These are phyloP conservation scores for Leistus spinibarbis DNA, from an alignment of 2,888 invertebrate genomes.

Conservation along the genomic window DNA sequence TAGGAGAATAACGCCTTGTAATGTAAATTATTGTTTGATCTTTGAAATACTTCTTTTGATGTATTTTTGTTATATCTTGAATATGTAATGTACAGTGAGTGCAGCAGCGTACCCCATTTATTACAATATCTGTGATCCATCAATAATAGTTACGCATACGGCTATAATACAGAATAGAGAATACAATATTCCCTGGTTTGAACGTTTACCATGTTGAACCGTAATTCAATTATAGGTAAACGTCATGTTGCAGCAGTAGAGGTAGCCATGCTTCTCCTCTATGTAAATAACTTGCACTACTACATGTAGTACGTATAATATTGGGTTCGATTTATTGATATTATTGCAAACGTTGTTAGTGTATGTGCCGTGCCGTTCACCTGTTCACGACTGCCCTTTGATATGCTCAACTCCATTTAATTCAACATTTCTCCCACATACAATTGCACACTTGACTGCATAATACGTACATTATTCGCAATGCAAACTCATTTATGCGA, in stretches of 20 bases:
- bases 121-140: neutral
- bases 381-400: neutral
- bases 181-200: neutral
- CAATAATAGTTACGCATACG: neutral
- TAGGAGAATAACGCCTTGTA: no score
- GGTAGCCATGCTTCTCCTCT: neutral
- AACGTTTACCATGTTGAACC: neutral
- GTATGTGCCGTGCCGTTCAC: neutral
- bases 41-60: no score
- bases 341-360: neutral
- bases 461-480: no score
- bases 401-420: neutral
- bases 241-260: neutral
- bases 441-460: no score
- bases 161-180: neutral
- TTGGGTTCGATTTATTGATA: neutral
- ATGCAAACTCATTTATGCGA: no score
- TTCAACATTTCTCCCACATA: neutral
- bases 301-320: no score
- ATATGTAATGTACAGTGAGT: no score
- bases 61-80: no score
- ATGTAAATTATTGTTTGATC: no score
- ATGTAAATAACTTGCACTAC: slow-evolving; percentile 2
- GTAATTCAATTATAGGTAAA: slow-evolving; percentile 3
- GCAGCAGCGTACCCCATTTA: no score